Percentiles rank a stretch among this genome's conserved stretches.
These are phyloP conservation scores for Eremophila alpestris DNA, from an alignment of 2,797 vertebrate genomes.

Conservation along the genomic window DNA sequence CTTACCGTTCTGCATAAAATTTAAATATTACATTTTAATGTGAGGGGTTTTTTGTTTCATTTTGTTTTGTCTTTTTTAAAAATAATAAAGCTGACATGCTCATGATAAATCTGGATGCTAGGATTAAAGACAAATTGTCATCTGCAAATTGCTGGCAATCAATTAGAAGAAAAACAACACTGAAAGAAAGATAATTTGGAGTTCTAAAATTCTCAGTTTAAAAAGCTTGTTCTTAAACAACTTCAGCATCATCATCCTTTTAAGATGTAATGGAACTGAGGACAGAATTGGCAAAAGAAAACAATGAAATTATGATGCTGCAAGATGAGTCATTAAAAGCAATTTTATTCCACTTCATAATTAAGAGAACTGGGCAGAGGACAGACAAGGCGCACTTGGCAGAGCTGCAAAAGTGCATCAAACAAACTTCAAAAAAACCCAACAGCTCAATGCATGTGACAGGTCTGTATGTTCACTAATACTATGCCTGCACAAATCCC, in stretches of 20 bases:
- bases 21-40: background rate
- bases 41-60: fast-evolving
- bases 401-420: background rate
- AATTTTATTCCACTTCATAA: background rate
- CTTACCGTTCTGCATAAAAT: background rate
- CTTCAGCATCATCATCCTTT: background rate
- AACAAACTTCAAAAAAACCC: background rate
- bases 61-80: background rate
- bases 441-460: background rate
- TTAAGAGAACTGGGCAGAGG: background rate
- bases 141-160: background rate
- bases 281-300: background rate
- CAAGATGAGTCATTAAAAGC: background rate
- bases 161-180: background rate
- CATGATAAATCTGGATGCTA: background rate
- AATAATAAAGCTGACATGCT: background rate
- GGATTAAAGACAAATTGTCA: background rate
- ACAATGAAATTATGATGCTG: background rate
- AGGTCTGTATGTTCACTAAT: background rate
- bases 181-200: background rate
- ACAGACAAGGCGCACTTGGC: background rate
- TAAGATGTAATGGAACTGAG: background rate
- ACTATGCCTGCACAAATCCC: background rate
- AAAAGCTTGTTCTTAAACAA: background rate
- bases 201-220: background rate